A percentile compares a stretch with the other conserved stretches of the same genome.
Conservation (phyloP, 2,113 vertebrate species). For the Meriones unguiculatus region DNA sequence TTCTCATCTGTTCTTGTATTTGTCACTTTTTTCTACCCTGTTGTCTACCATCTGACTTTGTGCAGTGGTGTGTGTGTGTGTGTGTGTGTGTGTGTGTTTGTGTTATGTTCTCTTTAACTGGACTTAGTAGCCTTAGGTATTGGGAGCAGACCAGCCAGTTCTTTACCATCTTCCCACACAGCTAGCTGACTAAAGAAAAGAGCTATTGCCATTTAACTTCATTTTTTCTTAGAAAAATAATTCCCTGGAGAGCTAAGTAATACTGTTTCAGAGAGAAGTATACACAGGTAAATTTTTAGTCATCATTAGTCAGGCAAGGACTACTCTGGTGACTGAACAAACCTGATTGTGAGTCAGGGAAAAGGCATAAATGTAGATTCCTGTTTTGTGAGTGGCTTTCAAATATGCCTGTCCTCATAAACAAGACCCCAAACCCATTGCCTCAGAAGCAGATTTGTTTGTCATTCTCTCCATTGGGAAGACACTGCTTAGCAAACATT, state of each 20-base stretch:
- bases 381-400: background rate
- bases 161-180: conserved; percentile 26
- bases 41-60: conserved; percentile 9
- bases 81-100: background rate
- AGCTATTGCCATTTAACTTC: background rate
- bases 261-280: conserved; percentile 19
- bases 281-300: background rate
- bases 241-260: background rate
- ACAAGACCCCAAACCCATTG: background rate
- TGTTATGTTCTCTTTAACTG: background rate
- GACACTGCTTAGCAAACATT: background rate
- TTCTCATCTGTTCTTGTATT: background rate
- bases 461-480: conserved; percentile 32
- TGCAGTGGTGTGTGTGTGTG: background rate
- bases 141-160: background rate
- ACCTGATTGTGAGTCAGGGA: background rate
- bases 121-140: background rate
- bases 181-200: conserved; percentile 34
- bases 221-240: background rate
- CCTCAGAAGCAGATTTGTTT: background rate
- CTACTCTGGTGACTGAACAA: background rate
- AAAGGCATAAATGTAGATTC: background rate
- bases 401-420: conserved; percentile 22
- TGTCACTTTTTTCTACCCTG: conserved; percentile 19
- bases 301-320: conserved; percentile 20